A percentile compares a stretch with the other conserved stretches of the same genome.
These are phyloP conservation scores for Melanophora roralis DNA, from an alignment of 2,888 invertebrate species.

Conservation along the genomic window DNA sequence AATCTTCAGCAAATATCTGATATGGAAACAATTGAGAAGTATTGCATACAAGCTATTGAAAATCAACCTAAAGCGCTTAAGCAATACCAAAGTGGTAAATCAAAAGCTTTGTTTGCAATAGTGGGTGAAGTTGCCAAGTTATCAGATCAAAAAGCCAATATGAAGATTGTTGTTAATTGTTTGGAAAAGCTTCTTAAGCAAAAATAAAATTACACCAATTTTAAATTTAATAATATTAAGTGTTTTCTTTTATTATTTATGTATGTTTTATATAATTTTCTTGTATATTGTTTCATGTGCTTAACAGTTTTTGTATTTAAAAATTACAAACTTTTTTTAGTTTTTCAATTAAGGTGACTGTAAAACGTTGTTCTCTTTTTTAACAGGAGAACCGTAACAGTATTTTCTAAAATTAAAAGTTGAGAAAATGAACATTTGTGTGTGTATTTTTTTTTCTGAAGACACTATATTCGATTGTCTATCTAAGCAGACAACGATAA, in stretches of 20 bases:
- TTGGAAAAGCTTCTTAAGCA: conserved; percentile 77
- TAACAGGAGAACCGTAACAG: conserved; percentile 72
- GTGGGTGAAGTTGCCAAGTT: conserved; percentile 80
- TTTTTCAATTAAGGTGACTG: conserved; percentile 34
- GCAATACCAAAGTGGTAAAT: conserved; percentile 84
- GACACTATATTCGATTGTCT: conserved; percentile 76
- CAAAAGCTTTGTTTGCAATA: conserved; percentile 83
- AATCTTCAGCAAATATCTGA: conserved; percentile 83
- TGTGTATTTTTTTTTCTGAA: conserved; percentile 62
- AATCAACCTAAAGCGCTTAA: conserved; percentile 83
- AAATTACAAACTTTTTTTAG: not conserved
- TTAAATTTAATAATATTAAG: not conserved
- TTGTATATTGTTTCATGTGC: not conserved
- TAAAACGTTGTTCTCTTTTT: conserved; percentile 58
- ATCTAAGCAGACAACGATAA: conserved; percentile 75
- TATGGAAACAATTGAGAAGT: conserved; percentile 79
- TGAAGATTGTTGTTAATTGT: conserved; percentile 81
- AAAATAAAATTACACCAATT: conserved; percentile 15
- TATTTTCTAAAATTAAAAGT: conserved; percentile 40
- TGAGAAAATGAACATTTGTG: not conserved
- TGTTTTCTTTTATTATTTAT: conserved; percentile 28
- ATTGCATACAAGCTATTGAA: conserved; percentile 81
- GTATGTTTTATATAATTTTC: not conserved
- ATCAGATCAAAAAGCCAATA: conserved; percentile 82
- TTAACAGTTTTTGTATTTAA: not conserved